Conservation (phyloP, 2,888 invertebrate genomes). For the Erebia palarica region DNA sequence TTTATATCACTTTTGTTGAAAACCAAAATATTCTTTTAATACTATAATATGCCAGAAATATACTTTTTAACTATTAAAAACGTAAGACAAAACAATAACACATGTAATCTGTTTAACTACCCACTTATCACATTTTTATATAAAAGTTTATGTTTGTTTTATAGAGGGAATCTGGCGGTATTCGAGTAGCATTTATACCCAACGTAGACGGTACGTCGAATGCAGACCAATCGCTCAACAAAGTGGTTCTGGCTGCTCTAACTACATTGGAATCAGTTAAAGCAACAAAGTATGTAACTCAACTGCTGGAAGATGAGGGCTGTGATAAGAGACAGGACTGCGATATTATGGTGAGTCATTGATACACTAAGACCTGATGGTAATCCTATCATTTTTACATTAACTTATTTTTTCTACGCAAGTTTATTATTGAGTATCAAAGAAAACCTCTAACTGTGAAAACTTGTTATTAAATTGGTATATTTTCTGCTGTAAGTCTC, state of each 20-base stretch:
- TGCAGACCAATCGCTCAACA: slow-evolving; percentile 84
- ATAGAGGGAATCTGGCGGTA: slow-evolving; percentile 85
- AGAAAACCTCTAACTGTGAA: too few species aligned
- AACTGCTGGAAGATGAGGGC: slow-evolving; percentile 82
- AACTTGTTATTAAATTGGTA: too few species aligned
- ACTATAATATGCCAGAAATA: too few species aligned
- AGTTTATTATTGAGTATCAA: too few species aligned
- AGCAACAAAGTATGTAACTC: slow-evolving; percentile 82
- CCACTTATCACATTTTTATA: too few species aligned
- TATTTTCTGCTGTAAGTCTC: too few species aligned
- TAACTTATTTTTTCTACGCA: too few species aligned
- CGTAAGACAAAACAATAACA: too few species aligned
- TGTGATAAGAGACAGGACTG: slow-evolving; percentile 78
- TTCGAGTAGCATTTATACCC: slow-evolving; percentile 87
- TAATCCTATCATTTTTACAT: background rate
- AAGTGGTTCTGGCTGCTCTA: slow-evolving; percentile 86
- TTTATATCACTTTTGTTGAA: too few species aligned
- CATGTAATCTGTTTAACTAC: too few species aligned
- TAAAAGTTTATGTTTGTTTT: background rate
- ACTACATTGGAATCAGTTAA: slow-evolving; percentile 81
- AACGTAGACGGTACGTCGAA: slow-evolving; percentile 81
- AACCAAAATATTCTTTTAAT: too few species aligned
- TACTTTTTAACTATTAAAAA: too few species aligned
- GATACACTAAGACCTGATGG: background rate
- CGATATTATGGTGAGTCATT: slow-evolving; percentile 77